These are phyloP conservation scores for Daktulosphaira vitifoliae DNA, from an alignment of 1,140 invertebrate genomes.

Conservation along the genomic window DNA sequence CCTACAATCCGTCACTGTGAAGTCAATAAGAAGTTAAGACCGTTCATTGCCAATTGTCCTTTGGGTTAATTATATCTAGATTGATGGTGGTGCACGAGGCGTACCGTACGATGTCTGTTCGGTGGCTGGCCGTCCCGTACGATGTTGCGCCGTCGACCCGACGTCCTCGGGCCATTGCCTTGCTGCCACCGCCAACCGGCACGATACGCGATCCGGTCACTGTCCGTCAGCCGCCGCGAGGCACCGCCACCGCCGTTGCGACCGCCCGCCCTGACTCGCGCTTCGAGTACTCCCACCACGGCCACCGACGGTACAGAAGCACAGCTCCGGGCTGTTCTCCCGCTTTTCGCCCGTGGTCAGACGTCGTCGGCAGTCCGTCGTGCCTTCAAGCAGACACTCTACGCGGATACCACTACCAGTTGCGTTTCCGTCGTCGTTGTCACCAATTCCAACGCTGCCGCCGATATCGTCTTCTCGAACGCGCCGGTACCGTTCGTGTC, in stretches of 20 bases:
- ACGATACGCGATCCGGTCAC: slow-evolving; percentile 23
- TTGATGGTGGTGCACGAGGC: not conserved
- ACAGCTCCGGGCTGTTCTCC: slow-evolving; percentile 27
- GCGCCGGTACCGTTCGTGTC: too few species aligned
- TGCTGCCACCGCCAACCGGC: slow-evolving; percentile 13
- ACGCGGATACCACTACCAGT: too few species aligned
- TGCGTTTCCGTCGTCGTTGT: too few species aligned
- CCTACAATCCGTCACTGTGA: too few species aligned
- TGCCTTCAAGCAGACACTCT: too few species aligned
- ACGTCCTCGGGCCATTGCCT: slow-evolving; percentile 21
- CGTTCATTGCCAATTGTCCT: too few species aligned
- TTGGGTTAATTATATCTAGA: too few species aligned
- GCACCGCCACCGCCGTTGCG: not conserved
- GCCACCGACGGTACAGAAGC: slow-evolving; percentile 8
- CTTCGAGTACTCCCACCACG: not conserved
- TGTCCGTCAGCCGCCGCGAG: slow-evolving; percentile 16
- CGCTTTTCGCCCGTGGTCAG: slow-evolving; percentile 30
- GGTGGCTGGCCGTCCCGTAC: not conserved
- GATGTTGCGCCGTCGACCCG: slow-evolving; percentile 12
- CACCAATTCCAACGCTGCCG: too few species aligned
- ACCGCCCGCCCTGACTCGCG: not conserved
- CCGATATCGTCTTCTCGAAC: too few species aligned
- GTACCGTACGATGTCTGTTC: not conserved
- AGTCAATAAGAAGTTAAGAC: too few species aligned
- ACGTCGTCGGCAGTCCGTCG: not conserved